These are phyloP conservation scores for Biston stratarius DNA, from an alignment of 2,888 invertebrate genomes.

Conservation along the genomic window DNA sequence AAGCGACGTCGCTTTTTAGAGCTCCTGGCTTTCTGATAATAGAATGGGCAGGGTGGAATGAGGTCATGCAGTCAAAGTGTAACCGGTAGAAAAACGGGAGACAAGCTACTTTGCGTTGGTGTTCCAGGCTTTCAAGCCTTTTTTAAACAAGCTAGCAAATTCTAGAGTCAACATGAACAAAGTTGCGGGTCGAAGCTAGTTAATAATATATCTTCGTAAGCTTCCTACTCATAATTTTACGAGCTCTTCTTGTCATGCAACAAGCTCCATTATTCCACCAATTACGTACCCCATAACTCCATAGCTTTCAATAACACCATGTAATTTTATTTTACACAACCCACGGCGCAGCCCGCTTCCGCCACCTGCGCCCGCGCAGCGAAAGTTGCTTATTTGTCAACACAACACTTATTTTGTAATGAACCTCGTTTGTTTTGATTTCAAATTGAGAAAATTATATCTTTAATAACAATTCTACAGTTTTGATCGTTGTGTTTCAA, in stretches of 20 bases:
- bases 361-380: slow-evolving; percentile 70
- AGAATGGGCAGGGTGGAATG: too few relatives aligned
- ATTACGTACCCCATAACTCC: slow-evolving; percentile 37
- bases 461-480: slow-evolving; percentile 15
- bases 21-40: too few relatives aligned
- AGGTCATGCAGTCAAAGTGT: too few relatives aligned
- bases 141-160: too few relatives aligned
- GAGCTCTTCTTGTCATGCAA: not conserved
- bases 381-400: slow-evolving; percentile 80
- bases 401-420: slow-evolving; percentile 51
- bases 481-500: too few relatives aligned
- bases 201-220: too few relatives aligned
- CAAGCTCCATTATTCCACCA: slow-evolving; percentile 38
- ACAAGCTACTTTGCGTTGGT: too few relatives aligned
- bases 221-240: not conserved
- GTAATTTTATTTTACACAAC: slow-evolving; percentile 59
- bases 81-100: too few relatives aligned
- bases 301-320: slow-evolving; percentile 46
- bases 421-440: slow-evolving; percentile 40
- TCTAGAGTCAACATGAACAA: too few relatives aligned
- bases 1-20: too few relatives aligned
- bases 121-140: too few relatives aligned
- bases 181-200: too few relatives aligned
- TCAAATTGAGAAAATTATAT: slow-evolving; percentile 24
- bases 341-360: slow-evolving; percentile 59